Base-by-base conservation (phyloP, 2,113 vertebrate species). In the Phylloscopus whistleri region DNA sequence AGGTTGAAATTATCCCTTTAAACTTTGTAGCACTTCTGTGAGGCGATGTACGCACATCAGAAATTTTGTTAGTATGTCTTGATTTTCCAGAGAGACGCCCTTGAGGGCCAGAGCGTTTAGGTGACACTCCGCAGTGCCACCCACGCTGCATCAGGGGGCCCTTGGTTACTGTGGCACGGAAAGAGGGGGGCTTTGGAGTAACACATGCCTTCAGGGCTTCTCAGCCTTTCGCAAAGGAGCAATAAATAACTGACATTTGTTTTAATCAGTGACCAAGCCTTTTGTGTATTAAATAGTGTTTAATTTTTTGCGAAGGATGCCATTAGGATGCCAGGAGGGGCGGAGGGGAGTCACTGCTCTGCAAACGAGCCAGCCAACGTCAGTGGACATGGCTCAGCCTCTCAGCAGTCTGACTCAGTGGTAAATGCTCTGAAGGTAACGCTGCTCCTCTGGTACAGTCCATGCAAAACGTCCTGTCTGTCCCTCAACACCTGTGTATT, bases 341-440 rank as follows among this genome's bases (percentile, higher is more conserved):
- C 97, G 93, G 98, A 98, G 97, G 98, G 98, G 98, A 98, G 74
- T 97, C 96, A 97, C 97, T 97, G 97, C 97, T 97, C 98, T 94
- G 95, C 97, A 91, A 96, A 89, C 96, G 97, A 98, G 97, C 97
- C 98, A 97, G 95, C 97, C 97, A 97, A 97, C 97, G 3, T 97
- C 97, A 98, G 96, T 98, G 98, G 97, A 98, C 97, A 97, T 96
- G 94, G 95, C 97, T 98, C 97, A 77, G 96, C 98, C 96, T 97
- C 98, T 96, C 98, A 97, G 96, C 98, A 98, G 95, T 95, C 98
- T 97, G 98, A 98, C 97, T 98, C 97, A 72, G 97, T 98, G 97
- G 98, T 98, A 96, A 98, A 98, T 97, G 98, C 98, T 98, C 97
- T 98, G 96, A 98, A 98, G 98, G 98, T 98, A 98, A 98, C 13